These are phyloP conservation scores for Chascanopsetta lugubris DNA, from an alignment of 2,113 vertebrate species.

Conservation along the genomic window DNA sequence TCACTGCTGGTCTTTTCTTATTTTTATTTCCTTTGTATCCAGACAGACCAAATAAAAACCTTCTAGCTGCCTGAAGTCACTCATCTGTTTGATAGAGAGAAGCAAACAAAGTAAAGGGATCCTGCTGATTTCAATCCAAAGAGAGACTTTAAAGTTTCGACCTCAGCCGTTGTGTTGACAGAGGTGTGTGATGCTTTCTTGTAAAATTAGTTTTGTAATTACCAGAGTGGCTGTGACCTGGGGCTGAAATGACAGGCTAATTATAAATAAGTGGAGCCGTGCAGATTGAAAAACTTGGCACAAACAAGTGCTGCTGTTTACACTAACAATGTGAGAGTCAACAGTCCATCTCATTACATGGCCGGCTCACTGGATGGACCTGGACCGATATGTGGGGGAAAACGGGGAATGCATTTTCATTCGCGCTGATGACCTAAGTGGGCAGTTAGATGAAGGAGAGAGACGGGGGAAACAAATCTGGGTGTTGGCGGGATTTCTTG, in stretches of 20 bases:
- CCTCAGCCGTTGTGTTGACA: neutral
- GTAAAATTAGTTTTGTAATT: conserved; percentile 54
- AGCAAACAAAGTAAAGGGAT: neutral
- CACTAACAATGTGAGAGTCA: conserved; percentile 33
- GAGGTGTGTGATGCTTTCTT: conserved; percentile 17
- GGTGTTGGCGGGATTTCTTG: neutral
- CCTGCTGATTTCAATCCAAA: neutral
- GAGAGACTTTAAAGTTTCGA: neutral
- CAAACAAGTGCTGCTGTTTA: conserved; percentile 48
- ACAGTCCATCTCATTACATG: conserved; percentile 28
- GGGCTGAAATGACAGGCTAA: conserved; percentile 54
- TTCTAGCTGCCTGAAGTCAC: neutral
- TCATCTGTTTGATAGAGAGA: conserved; percentile 1
- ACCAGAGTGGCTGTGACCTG: conserved; percentile 44
- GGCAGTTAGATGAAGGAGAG: neutral
- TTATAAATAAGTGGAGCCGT: conserved; percentile 63
- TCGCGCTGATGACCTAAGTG: neutral
- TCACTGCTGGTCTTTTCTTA: no score
- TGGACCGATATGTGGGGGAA: conserved; percentile 11
- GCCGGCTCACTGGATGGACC: neutral
- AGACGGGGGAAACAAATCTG: neutral
- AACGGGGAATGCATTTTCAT: conserved; percentile 10
- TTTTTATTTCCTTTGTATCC: no score
- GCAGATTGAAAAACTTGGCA: conserved; percentile 46
- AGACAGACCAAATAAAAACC: neutral